Conservation (phyloP, 2,888 invertebrate genomes). For the Tiphia femorata region DNA sequence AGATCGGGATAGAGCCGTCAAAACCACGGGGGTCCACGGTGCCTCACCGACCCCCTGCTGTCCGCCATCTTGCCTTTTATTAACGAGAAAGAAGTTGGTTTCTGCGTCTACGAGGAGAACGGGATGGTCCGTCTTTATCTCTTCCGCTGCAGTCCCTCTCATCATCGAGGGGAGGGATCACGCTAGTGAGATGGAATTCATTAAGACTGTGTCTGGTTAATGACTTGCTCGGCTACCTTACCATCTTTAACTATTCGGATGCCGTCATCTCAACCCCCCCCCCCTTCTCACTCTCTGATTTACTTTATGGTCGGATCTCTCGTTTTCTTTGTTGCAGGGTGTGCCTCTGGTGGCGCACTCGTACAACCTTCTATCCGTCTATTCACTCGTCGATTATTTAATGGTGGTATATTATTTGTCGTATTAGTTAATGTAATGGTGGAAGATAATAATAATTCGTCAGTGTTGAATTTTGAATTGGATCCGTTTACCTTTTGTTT, state of each 20-base stretch:
- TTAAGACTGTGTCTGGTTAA: constrained; percentile 58
- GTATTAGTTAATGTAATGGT: too few relatives aligned
- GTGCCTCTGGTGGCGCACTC: too few relatives aligned
- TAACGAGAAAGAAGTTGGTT: constrained; percentile 64
- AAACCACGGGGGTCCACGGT: constrained; percentile 65
- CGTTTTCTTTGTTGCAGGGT: too few relatives aligned
- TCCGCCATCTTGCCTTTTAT: constrained; percentile 67
- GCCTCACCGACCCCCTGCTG: constrained; percentile 65
- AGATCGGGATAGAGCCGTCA: constrained; percentile 69
- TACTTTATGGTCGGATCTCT: too few relatives aligned
- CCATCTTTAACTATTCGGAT: constrained; percentile 43
- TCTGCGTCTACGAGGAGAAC: constrained; percentile 27
- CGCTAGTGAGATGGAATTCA: constrained; percentile 57
- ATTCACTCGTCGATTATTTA: too few relatives aligned
- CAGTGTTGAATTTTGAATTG: too few relatives aligned
- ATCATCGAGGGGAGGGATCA: constrained; percentile 20
- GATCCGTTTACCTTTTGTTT: too few relatives aligned
- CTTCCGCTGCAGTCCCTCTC: neutral
- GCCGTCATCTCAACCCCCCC: neutral
- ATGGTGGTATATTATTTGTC: too few relatives aligned
- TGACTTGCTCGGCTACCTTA: constrained; percentile 55
- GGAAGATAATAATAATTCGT: too few relatives aligned
- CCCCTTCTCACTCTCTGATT: too few relatives aligned
- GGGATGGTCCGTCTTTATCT: neutral
- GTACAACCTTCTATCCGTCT: too few relatives aligned